Evolutionary conservation across 1,140 invertebrate genomes (phyloP), one percentile per base, ranked within the genome.

Genomic region (Neodiprion pinetum): DNA sequence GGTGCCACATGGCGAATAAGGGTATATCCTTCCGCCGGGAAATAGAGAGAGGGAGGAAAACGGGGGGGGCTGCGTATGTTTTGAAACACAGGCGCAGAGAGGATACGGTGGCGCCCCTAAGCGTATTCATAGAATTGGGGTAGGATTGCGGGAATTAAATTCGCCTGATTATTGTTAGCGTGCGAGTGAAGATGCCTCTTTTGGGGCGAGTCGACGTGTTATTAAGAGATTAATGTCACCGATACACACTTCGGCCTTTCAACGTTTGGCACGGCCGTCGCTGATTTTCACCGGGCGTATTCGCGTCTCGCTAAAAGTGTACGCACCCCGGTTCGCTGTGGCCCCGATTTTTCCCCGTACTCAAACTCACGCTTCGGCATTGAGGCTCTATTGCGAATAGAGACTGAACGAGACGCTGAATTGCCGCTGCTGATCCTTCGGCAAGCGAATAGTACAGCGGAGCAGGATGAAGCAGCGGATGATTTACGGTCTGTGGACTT

Each of bases 121-220:
- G 79, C 77, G 77, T 80, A 81, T 85, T 84, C 80, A 81, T 80
- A 79, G 79, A 84, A 82, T 83, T 81, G 71, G 79, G 78, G 79
- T 74, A 76, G 72, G 79, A 77, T 71, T 67, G 74, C 79, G 77
- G 79, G 80, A 83, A 84, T 84, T 84, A 84, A 84, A 83, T 84
- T 85, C 84, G 84, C 80, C 84, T 78, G 79, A 80, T 83, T 81
- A 80, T 82, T 80, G 78, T 79, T 70, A 75, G 72, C 80, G 79
- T 73, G 79, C 75, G 79, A 82, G n/a, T 14, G 11, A 12, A 17
- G n/a, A 12, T 17, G 11, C 11, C 80, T 84, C 84, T 83, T 78
- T 79, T 72, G 76, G 72, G 72, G 67, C n/a, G 17, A 12, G 10
- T 12, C 5, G 67, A 69, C 8, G 40, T 47, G 67, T 69, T 69